phyloP scores from a whole-genome alignment of 2,797 vertebrate genomes.

The Acanthurus leucopareius region DNA sequence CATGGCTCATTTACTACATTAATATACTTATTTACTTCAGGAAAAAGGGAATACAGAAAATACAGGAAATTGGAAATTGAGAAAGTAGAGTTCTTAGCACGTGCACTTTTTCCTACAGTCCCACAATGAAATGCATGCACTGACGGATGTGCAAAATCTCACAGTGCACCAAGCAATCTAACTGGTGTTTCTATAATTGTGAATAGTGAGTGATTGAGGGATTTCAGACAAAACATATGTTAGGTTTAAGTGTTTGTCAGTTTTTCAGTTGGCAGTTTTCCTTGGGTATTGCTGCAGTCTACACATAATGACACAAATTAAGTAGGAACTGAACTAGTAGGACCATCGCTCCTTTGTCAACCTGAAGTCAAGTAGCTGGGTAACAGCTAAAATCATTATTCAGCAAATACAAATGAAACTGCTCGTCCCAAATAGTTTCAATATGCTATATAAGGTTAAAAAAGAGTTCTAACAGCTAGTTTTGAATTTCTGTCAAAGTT shows the following conservation, averaged over 20 bases:
- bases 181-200: too few species aligned
- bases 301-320: too few species aligned
- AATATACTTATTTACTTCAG: not conserved
- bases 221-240: too few species aligned
- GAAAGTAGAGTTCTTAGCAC: too few species aligned
- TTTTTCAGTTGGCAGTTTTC: too few species aligned
- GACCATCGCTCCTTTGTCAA: not conserved
- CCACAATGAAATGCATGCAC: not conserved
- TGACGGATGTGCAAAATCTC: not conserved
- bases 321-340: not conserved
- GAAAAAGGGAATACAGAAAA: too few species aligned
- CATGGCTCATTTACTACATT: not conserved
- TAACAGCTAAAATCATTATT: not conserved
- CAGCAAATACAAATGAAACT: not conserved
- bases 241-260: not conserved
- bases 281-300: too few species aligned
- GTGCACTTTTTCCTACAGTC: too few species aligned
- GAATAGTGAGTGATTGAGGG: too few species aligned
- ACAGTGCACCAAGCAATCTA: not conserved
- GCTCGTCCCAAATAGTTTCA: not conserved
- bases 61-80: too few species aligned
- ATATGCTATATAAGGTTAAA: too few species aligned
- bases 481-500: not conserved
- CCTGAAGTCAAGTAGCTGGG: too few species aligned
- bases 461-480: not conserved